phyloP scores from a whole-genome alignment of 2,888 invertebrate genomes.

The Eurytoma californica region DNA sequence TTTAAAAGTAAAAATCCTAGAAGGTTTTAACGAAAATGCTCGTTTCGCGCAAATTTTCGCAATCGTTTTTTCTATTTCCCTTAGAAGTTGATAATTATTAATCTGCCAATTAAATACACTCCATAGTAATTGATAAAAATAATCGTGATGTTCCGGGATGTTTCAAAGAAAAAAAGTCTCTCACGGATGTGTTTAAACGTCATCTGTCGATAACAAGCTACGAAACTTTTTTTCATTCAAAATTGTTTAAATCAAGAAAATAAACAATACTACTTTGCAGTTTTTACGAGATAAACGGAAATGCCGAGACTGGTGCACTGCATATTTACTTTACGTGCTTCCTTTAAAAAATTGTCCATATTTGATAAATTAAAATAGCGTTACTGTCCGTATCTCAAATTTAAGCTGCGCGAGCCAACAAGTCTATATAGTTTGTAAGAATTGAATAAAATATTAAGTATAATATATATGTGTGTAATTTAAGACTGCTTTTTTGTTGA shows the following conservation, averaged over 20 bases:
- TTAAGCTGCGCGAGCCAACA: slow-evolving; percentile 1
- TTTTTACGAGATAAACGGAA: background rate
- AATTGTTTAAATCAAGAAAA: too few species aligned
- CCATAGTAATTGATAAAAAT: slow-evolving; percentile 4
- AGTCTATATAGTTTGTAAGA: slow-evolving; percentile 15
- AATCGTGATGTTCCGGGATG: slow-evolving; percentile 10
- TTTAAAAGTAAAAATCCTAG: too few species aligned
- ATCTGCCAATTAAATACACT: background rate
- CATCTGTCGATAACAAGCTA: background rate
- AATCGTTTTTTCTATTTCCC: background rate
- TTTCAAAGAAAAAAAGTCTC: background rate
- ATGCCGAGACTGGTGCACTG: slow-evolving; percentile 20
- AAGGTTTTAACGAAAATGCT: background rate
- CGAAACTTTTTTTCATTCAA: too few species aligned
- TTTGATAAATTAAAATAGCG: slow-evolving; percentile 15
- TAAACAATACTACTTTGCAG: background rate
- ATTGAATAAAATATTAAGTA: background rate
- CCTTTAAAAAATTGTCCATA: slow-evolving; percentile 17
- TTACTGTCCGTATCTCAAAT: background rate
- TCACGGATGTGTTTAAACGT: background rate
- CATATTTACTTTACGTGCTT: slow-evolving; percentile 18
- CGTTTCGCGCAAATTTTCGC: background rate
- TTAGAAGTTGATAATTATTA: slow-evolving; percentile 7
- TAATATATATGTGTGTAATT: slow-evolving; percentile 5
- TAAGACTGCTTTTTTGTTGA: slow-evolving; percentile 4